Conservation (phyloP, 1,140 invertebrate species). For the Andrena cerasifolii region DNA sequence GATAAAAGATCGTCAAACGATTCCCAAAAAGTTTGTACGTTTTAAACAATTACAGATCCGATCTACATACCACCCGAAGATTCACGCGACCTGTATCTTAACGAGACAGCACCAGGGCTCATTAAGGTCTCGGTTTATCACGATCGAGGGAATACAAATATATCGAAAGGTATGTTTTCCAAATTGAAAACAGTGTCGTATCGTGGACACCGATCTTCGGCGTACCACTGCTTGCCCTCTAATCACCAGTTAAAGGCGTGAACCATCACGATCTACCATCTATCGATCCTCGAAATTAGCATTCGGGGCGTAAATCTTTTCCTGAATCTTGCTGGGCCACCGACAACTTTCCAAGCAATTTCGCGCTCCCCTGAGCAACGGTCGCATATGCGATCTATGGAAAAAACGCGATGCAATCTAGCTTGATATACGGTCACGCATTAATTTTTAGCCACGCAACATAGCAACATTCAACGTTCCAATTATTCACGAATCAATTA, state of each 20-base stretch:
- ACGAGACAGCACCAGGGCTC: slow-evolving; percentile 59
- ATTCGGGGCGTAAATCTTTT: slow-evolving; percentile 70
- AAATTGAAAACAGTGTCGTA: slow-evolving; percentile 68
- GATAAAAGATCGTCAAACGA: too few relatives aligned
- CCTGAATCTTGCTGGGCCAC: slow-evolving; percentile 32
- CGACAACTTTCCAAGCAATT: slow-evolving; percentile 43
- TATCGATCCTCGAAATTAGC: slow-evolving; percentile 72
- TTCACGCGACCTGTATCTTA: slow-evolving; percentile 33
- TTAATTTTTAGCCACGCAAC: not conserved
- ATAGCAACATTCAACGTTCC: too few relatives aligned
- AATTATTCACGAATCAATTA: too few relatives aligned
- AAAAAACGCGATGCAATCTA: slow-evolving; percentile 24
- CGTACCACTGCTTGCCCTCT: slow-evolving; percentile 39
- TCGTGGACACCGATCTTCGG: slow-evolving; percentile 41
- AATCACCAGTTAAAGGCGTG: slow-evolving; percentile 61
- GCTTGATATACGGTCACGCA: slow-evolving; percentile 13
- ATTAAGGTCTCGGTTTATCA: slow-evolving; percentile 57
- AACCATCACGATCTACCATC: slow-evolving; percentile 51
- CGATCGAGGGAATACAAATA: slow-evolving; percentile 43
- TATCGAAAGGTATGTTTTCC: slow-evolving; percentile 58
- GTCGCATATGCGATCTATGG: slow-evolving; percentile 33
- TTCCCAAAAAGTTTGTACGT: too few relatives aligned
- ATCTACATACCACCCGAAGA: slow-evolving; percentile 36
- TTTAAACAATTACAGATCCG: slow-evolving; percentile 17
- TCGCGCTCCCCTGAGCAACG: not conserved